Evolutionary conservation across 2,113 vertebrate genomes (phyloP), one percentile per base, ranked within the genome.

Genomic region (Dipodomys spectabilis): DNA sequence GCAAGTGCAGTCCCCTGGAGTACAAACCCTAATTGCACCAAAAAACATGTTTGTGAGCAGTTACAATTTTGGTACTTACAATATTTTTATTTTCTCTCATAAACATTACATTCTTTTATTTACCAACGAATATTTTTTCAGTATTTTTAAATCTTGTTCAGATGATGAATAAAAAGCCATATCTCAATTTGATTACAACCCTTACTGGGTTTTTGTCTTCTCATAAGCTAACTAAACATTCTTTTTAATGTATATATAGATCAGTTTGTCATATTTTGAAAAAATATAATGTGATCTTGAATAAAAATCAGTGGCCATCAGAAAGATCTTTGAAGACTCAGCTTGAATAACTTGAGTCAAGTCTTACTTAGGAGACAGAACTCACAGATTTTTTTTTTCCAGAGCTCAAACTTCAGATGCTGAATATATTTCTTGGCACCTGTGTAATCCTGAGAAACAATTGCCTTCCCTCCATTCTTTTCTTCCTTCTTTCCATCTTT

Each of bases 141-240:
- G 20, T 19, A 78, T 65, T 45, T 13, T 64, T 80, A 12, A 22
- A 62, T 62, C 91, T 88, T 73, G 28, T 6, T 60, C 45, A 79
- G 25, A 28, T 10, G 1, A 49, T 27, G 13, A 84, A 79, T 75
- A 80, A 74, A 91, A 93, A 68, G 27, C 7, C 27, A 2, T 12
- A 60, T 69, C 60, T 88, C 9, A 80, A 25, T 57, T 93, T 80
- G 18, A 91, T 87, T 79, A 27, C 15, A 91, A 45, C 49, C n/a
- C 1, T 62, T 67, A 45, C 12, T 91, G 20, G 62, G 2, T 35
- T 53, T 13, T 69, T 22, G 39, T 69, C 12, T 13, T 0, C 8
- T 35, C 57, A 39, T 39, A 13, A 69, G 53, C 45, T 39, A 88
- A 27, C 9, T 79, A 5, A 35, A 57, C n/a, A 57, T 16, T 35